phyloP scores from a whole-genome alignment of 2,113 vertebrate species.

The Saimiri boliviensis region DNA sequence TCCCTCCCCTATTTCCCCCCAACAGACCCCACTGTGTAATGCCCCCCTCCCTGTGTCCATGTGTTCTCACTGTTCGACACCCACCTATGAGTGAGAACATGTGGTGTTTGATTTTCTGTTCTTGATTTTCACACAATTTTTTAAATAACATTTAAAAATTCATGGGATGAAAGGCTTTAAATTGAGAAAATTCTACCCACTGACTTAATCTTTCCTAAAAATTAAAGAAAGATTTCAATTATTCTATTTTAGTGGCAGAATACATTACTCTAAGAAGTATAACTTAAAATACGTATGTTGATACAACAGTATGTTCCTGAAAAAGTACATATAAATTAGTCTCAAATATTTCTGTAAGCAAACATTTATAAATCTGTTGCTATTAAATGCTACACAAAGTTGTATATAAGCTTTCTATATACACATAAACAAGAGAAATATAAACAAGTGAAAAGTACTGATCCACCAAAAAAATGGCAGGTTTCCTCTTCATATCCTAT shows the following conservation, averaged over 20 bases:
- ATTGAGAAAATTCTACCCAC: not conserved
- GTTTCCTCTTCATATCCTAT: not conserved
- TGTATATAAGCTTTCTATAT: not conserved
- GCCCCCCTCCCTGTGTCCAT: no score
- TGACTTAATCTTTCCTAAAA: not conserved
- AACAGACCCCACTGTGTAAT: no score
- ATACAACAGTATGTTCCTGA: not conserved
- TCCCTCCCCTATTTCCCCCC: no score
- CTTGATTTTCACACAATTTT: not conserved
- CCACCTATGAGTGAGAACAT: no score
- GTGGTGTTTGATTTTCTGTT: no score
- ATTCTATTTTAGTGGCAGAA: not conserved
- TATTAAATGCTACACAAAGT: not conserved
- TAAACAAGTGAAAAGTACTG: not conserved
- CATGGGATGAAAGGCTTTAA: not conserved
- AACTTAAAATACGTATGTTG: not conserved
- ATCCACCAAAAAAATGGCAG: not conserved
- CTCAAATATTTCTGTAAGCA: not conserved
- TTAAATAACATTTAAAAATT: not conserved
- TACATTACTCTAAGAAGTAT: not conserved
- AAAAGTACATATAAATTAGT: not conserved
- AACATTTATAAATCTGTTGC: not conserved
- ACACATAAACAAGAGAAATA: slow-evolving; percentile 1
- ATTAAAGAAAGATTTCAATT: not conserved
- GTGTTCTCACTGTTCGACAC: no score